Percentiles rank a stretch among this genome's conserved stretches.
These are phyloP conservation scores for Corythaixoides concolor DNA, from an alignment of 2,113 vertebrate species.

Conservation along the genomic window DNA sequence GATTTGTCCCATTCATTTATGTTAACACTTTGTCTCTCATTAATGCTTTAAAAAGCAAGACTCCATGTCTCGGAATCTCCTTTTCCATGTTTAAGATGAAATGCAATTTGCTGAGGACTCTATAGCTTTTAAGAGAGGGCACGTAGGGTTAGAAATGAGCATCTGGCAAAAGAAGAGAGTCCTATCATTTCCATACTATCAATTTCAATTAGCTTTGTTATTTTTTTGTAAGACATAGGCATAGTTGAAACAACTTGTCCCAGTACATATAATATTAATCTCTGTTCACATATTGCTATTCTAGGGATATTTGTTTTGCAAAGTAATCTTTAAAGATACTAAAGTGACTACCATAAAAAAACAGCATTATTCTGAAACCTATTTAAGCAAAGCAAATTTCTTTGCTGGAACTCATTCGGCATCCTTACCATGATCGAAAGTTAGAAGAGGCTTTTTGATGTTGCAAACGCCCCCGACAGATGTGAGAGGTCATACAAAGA, in stretches of 20 bases:
- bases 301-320: background rate
- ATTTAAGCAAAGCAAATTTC: background rate
- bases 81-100: background rate
- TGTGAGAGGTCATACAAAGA: background rate
- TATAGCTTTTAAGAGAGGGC: background rate
- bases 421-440: background rate
- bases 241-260: background rate
- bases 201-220: background rate
- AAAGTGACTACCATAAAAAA: background rate
- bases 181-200: background rate
- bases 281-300: background rate
- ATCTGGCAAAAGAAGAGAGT: background rate
- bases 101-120: background rate
- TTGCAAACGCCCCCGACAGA: background rate
- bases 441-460: background rate
- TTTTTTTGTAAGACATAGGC: background rate
- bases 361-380: background rate
- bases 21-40: background rate
- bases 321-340: background rate
- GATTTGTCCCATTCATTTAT: background rate
- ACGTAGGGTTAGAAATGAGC: background rate
- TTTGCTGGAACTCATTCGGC: background rate
- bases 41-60: background rate
- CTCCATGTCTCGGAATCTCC: background rate
- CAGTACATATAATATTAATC: background rate